These are phyloP conservation scores for Enteromius mattozi DNA, from an alignment of 2,797 vertebrate species.

Conservation along the genomic window DNA sequence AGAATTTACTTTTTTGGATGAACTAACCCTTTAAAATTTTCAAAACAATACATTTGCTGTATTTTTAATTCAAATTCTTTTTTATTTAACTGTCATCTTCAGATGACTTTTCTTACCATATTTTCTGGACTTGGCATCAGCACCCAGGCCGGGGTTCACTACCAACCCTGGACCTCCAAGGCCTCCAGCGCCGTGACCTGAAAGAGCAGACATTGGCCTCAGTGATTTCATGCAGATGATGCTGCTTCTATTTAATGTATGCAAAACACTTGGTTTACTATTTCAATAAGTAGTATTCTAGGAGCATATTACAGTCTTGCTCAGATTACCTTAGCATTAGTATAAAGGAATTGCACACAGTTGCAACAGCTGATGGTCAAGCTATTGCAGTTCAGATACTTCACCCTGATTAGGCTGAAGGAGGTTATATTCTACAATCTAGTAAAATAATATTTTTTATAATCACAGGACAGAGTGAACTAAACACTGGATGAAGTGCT, in stretches of 20 bases:
- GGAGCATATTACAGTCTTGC: background rate
- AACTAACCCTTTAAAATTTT: background rate
- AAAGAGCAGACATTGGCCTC: background rate
- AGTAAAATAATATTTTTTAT: background rate
- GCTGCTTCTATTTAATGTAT: constrained; percentile 2
- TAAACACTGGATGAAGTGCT: background rate
- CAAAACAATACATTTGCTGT: background rate
- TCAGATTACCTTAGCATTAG: constrained; percentile 8
- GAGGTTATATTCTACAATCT: background rate
- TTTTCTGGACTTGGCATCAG: constrained; percentile 57
- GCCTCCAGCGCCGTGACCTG: constrained; percentile 45
- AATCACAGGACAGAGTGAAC: background rate
- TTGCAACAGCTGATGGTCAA: background rate
- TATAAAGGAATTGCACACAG: background rate
- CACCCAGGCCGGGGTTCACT: constrained; percentile 27
- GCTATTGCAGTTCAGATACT: background rate
- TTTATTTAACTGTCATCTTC: background rate
- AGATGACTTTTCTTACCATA: constrained; percentile 39
- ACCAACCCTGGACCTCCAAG: constrained; percentile 46
- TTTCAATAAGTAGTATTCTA: background rate
- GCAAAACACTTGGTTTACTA: background rate
- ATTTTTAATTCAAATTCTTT: no score
- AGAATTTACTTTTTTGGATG: no score
- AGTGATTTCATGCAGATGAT: constrained; percentile 8
- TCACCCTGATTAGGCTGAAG: background rate